phyloP scores from a whole-genome alignment of 2,888 invertebrate genomes.

The Margaritifera margaritifera region DNA sequence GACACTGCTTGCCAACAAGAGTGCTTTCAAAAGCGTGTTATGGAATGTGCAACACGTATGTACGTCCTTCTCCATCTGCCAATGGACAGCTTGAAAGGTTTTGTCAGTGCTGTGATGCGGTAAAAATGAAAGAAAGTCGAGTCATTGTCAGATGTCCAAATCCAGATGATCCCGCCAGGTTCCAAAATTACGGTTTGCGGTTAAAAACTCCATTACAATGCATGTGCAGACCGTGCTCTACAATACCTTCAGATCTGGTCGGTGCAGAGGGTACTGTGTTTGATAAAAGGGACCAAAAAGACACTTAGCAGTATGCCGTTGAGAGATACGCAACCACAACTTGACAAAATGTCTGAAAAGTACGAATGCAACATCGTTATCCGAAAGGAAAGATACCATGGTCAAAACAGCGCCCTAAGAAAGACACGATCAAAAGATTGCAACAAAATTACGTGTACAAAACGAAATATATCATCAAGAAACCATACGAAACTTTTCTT shows the following conservation, averaged over 20 bases:
- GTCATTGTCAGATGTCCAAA: slow-evolving; percentile 14
- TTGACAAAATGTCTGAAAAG: too few relatives aligned
- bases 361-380: too few relatives aligned
- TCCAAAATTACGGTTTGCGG: slow-evolving; percentile 3
- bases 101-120: slow-evolving; percentile 34
- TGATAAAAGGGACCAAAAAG: slow-evolving; percentile 1
- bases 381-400: too few relatives aligned
- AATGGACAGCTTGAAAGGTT: slow-evolving; percentile 26
- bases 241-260: slow-evolving; percentile 14
- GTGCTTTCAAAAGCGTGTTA: slow-evolving; percentile 18
- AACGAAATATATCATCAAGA: too few relatives aligned
- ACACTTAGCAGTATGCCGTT: too few relatives aligned
- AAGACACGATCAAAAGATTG: too few relatives aligned
- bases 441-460: too few relatives aligned
- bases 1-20: slow-evolving; percentile 17
- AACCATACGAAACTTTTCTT: too few relatives aligned
- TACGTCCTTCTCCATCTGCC: slow-evolving; percentile 19
- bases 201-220: slow-evolving; percentile 24
- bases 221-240: slow-evolving; percentile 26
- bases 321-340: too few relatives aligned
- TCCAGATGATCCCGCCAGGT: slow-evolving; percentile 1
- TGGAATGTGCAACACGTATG: slow-evolving; percentile 28
- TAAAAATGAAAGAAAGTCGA: slow-evolving; percentile 1
- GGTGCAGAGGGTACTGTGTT: slow-evolving; percentile 12
- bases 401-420: too few relatives aligned